phyloP scores from a whole-genome alignment of 2,888 invertebrate genomes.

The Nemoura dubitans region DNA sequence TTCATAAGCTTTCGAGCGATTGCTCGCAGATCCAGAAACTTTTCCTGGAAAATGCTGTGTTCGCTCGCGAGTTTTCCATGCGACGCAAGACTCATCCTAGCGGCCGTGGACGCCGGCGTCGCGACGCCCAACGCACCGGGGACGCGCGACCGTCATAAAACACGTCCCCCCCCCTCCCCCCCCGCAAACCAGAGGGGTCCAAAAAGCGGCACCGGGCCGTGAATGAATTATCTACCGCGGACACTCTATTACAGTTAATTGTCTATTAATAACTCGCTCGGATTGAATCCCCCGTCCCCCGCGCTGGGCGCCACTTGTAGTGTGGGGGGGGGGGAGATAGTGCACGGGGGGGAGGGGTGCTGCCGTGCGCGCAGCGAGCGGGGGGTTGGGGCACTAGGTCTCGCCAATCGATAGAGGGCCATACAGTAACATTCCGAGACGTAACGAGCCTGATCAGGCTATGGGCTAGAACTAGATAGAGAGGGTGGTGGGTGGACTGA shows the following conservation, averaged over 20 bases:
- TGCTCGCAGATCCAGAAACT: no score
- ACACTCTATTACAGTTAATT: slow-evolving; percentile 1
- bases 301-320: slow-evolving; percentile 8
- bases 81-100: no score
- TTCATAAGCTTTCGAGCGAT: no score
- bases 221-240: neutral
- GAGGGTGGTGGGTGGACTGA: neutral
- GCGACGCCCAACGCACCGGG: no score
- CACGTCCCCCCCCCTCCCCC: neutral
- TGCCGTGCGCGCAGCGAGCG: neutral
- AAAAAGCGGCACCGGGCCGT: neutral
- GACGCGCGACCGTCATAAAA: no score
- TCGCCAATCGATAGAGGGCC: neutral
- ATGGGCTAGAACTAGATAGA: neutral
- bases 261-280: slow-evolving; percentile 12
- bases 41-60: no score
- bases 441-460: neutral
- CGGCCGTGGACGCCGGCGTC: no score
- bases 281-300: neutral
- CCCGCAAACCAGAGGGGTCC: neutral
- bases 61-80: no score
- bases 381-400: neutral
- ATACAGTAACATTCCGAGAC: neutral
- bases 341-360: slow-evolving; percentile 26
- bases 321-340: neutral